Base-by-base conservation (phyloP, 92 coral and sea anemone species). In the Parazoanthus atlanticus region DNA sequence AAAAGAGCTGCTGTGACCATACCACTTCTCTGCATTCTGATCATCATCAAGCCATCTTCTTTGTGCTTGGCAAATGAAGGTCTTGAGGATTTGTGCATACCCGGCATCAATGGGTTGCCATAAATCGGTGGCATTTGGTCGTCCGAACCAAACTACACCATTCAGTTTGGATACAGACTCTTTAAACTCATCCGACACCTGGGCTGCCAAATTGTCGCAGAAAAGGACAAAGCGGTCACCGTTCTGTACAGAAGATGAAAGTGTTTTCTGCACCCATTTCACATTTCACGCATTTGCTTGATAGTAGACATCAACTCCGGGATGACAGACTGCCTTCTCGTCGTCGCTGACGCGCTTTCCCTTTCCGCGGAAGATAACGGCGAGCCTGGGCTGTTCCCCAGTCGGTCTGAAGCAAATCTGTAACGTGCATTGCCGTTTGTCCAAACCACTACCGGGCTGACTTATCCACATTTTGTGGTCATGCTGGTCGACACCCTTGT, bases 391-490 rank as follows among this genome's bases (percentile, higher is more conserved):
- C 82, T 86, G 89, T 13, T 28, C 88, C 26, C 84, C 84, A 1
- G 89, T 86, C 33, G 89, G 89, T 86, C 89, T 31, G 84, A 86
- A 86, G 54, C 89, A 86, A 1, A 86, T n/a, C 74, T 86, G 80
- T 2, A 69, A 30, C 61, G 88, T 85, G 79, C 88, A 85, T 40
- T 85, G 88, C 8, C 78, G 88, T 34, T 85, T 71, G 25, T 85
- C 88, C 79, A 85, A 33, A 38, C 80, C 88, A 29, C 88, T 85
- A 70, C 79, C 79, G 3, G 79, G 79, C 78, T 31, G 79, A 1
- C 36, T 11, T 58, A 72, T 85, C 88, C 88, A n/a, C n/a, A n/a
- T n/a, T n/a, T n/a, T n/a, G n/a, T n/a, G n/a, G n/a, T n/a, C n/a
- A n/a, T n/a, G n/a, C 16, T 58, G 67, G 3, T 58, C 67, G 3